These are phyloP conservation scores for Capitulum mitella DNA, from an alignment of 2,888 invertebrate genomes.

Conservation along the genomic window DNA sequence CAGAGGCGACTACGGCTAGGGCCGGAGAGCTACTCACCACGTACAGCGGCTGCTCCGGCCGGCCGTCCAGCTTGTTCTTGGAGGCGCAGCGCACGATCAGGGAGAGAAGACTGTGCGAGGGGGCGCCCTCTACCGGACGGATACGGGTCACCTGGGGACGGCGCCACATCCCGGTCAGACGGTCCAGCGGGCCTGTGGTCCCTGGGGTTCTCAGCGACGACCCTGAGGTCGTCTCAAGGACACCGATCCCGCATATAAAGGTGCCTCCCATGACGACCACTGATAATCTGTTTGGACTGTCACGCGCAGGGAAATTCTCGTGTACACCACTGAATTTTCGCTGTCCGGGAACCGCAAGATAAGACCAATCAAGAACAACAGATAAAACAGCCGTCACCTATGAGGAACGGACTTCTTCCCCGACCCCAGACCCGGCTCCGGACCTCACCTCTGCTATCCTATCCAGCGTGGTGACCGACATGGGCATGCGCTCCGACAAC, in stretches of 20 bases:
- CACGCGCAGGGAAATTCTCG: background rate
- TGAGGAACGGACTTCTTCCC: no score
- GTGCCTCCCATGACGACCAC: background rate
- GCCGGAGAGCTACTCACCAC: conserved; percentile 55
- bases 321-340: background rate
- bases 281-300: background rate
- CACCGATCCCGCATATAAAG: background rate
- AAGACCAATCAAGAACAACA: background rate
- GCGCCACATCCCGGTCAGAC: no score
- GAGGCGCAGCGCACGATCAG: conserved; percentile 72
- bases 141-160: conserved; percentile 17
- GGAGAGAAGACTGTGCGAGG: conserved; percentile 60
- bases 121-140: conserved; percentile 12
- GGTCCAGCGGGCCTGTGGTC: no score
- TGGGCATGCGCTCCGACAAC: conserved; percentile 75
- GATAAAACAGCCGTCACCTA: no score
- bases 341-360: background rate
- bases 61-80: conserved; percentile 62
- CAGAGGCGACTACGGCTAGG: no score
- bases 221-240: background rate
- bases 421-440: conserved; percentile 27
- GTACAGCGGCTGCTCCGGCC: conserved; percentile 69
- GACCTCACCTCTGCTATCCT: conserved; percentile 53
- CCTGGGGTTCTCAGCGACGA: background rate
- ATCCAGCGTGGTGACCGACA: conserved; percentile 67